Evolutionary conservation across 2,888 invertebrate species (phyloP).

Genomic region (Aethes cnicana): DNA sequence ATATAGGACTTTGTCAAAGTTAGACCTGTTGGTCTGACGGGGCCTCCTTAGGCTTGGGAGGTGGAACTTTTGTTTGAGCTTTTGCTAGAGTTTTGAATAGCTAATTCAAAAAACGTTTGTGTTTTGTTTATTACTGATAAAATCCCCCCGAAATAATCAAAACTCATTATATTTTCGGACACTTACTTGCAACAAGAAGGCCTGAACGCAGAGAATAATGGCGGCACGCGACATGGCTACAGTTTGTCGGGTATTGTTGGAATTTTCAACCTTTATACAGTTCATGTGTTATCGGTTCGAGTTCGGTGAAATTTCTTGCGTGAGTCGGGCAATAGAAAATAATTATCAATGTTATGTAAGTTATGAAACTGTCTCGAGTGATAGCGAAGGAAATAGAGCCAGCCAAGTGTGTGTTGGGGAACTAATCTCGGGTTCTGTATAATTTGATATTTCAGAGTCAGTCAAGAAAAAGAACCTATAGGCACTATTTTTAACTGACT

Average conservation of each 20-base stretch:
- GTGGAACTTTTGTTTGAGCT: no score
- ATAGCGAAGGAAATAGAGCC: no score
- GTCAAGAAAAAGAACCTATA: no score
- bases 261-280: constrained; percentile 21
- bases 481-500: no score
- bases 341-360: constrained; percentile 14
- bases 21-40: no score
- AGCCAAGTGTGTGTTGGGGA: no score
- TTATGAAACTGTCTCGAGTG: constrained; percentile 12
- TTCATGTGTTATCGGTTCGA: constrained; percentile 18
- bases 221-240: constrained; percentile 4
- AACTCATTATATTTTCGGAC: not conserved
- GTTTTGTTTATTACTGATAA: no score
- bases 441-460: no score
- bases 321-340: constrained; percentile 16
- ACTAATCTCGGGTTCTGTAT: no score
- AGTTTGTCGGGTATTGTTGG: constrained; percentile 11
- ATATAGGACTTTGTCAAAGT: no score
- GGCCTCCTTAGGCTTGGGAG: no score
- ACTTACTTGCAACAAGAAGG: constrained; percentile 21
- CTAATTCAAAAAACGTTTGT: not conserved
- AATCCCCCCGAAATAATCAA: no score
- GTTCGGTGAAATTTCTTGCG: constrained; percentile 13
- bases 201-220: constrained; percentile 15
- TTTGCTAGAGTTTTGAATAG: not conserved